Evolutionary conservation across 2,888 invertebrate genomes (phyloP).

Genomic region (Xylota sylvarum): DNA sequence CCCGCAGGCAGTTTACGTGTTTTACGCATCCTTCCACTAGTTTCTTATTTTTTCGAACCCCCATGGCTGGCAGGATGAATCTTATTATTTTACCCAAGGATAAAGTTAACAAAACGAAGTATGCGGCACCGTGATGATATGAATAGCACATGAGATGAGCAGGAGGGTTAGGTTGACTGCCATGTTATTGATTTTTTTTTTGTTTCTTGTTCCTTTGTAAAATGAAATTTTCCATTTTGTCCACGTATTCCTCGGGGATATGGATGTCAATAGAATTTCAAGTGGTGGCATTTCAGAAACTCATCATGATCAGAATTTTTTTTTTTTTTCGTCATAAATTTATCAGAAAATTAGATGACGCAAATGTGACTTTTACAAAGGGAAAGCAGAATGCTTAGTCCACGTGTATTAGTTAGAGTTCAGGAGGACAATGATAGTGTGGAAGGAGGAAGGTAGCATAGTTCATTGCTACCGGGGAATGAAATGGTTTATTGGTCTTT

Average conservation of each 20-base stretch:
- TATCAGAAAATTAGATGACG: constrained; percentile 47
- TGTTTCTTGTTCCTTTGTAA: background rate
- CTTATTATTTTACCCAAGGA: constrained; percentile 78
- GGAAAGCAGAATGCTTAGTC: background rate
- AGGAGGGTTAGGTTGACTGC: constrained; percentile 44
- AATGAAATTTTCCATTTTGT: constrained; percentile 66
- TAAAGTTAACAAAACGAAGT: constrained; percentile 65
- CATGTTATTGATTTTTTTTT: constrained; percentile 68
- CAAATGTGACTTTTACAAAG: background rate
- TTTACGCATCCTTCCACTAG: constrained; percentile 7
- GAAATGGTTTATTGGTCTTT: background rate
- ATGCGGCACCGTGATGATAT: constrained; percentile 53
- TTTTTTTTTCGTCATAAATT: constrained; percentile 41
- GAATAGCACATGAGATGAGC: constrained; percentile 57
- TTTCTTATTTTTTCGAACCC: constrained; percentile 13
- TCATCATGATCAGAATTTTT: constrained; percentile 44
- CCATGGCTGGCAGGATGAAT: constrained; percentile 64
- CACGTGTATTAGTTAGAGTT: constrained; percentile 4
- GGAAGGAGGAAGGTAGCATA: background rate
- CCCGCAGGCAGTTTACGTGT: constrained; percentile 53
- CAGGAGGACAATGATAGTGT: background rate
- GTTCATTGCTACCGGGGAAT: background rate
- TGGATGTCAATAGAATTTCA: constrained; percentile 69
- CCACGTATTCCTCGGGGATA: constrained; percentile 66
- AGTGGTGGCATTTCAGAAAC: constrained; percentile 39